Percentiles rank a stretch among this genome's conserved stretches.
Conservation (phyloP, 2,888 invertebrate species). For the Brassicogethes aeneus region DNA sequence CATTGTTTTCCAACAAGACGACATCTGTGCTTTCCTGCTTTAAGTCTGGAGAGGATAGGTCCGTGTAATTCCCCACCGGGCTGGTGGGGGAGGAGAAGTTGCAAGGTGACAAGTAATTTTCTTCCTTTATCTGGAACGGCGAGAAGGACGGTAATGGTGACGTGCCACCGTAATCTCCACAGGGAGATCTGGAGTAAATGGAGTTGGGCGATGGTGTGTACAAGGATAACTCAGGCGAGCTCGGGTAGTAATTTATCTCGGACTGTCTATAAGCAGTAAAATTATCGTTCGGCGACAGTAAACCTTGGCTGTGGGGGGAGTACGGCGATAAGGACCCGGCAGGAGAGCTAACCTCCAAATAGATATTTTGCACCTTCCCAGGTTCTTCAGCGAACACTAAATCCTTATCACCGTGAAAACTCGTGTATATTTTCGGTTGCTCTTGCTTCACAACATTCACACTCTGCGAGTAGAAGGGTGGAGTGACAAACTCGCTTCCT, state of each 20-base stretch:
- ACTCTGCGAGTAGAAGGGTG: constrained; percentile 37
- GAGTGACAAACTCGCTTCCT: constrained; percentile 47
- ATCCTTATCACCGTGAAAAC: constrained; percentile 35
- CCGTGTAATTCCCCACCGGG: constrained; percentile 27
- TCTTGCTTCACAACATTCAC: constrained; percentile 40
- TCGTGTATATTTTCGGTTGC: constrained; percentile 34
- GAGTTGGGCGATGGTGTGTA: constrained; percentile 45
- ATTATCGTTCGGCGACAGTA: constrained; percentile 41
- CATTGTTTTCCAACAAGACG: constrained; percentile 27
- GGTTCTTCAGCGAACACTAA: constrained; percentile 28
- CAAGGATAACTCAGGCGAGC: constrained; percentile 43
- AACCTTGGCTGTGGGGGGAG: constrained; percentile 40
- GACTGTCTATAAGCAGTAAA: constrained; percentile 43
- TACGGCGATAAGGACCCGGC: constrained; percentile 33
- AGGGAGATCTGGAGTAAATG: constrained; percentile 49
- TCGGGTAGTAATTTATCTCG: constrained; percentile 40
- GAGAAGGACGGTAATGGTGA: constrained; percentile 42
- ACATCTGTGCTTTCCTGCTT: constrained; percentile 26
- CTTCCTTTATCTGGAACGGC: constrained; percentile 42
- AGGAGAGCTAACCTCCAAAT: constrained; percentile 35
- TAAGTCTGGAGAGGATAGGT: constrained; percentile 23
- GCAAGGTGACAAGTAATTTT: constrained; percentile 28
- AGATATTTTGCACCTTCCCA: constrained; percentile 29
- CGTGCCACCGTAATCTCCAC: constrained; percentile 44
- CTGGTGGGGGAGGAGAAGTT: constrained; percentile 46